Conservation (phyloP, 2,113 vertebrate species). For the Sprattus sprattus region DNA sequence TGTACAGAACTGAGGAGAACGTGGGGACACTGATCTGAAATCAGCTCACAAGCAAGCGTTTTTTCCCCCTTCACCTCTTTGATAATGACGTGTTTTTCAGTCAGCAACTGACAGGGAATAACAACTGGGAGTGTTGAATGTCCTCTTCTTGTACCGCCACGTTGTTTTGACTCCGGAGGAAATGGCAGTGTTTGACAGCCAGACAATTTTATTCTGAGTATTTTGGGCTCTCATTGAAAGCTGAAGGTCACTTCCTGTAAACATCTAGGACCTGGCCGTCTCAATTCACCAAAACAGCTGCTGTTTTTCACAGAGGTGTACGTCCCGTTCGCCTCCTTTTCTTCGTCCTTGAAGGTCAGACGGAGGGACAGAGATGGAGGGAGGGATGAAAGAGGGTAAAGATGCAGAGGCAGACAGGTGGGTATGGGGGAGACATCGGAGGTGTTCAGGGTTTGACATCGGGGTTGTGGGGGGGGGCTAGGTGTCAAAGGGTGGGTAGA, state of each 20-base stretch:
- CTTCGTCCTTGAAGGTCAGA: background rate
- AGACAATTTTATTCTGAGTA: background rate
- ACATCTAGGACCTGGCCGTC: background rate
- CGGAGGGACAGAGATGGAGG: background rate
- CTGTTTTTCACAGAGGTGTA: too few relatives aligned
- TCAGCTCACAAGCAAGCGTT: background rate
- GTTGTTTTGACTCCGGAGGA: background rate
- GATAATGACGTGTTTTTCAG: background rate
- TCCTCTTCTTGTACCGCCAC: background rate
- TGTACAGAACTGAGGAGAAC: too few relatives aligned
- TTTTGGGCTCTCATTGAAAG: background rate
- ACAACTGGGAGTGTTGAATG: background rate
- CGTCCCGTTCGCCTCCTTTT: background rate
- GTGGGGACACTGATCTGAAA: too few relatives aligned
- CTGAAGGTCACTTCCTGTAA: background rate
- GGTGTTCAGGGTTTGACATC: too few relatives aligned
- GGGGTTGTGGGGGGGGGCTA: too few relatives aligned
- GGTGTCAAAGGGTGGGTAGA: slow-evolving; percentile 10
- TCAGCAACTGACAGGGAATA: background rate
- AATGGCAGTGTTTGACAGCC: background rate
- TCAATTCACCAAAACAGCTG: slow-evolving; percentile 43
- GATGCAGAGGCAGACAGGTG: background rate
- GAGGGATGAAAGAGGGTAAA: slow-evolving; percentile 22
- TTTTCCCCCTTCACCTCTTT: background rate
- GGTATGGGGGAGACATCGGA: too few relatives aligned